A percentile compares a stretch with the other conserved stretches of the same genome.
phyloP scores from a whole-genome alignment of 2,797 vertebrate species.

The Nannoperca obscura region DNA sequence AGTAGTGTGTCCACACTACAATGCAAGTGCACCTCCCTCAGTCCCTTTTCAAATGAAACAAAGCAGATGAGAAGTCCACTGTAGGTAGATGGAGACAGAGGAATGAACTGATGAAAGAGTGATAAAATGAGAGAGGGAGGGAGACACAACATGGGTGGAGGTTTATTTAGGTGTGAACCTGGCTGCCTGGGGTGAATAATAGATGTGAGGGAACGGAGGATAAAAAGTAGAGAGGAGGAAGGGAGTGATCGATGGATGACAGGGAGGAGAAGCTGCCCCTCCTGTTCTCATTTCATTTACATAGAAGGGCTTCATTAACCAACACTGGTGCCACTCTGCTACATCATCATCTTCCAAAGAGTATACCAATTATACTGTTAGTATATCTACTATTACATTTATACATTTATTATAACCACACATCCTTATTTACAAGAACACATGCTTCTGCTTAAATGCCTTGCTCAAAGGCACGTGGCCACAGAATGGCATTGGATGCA shows the following conservation, averaged over 20 bases:
- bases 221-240: conserved; percentile 53
- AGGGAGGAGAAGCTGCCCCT: conserved; percentile 36
- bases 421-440: conserved; percentile 42
- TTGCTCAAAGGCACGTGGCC: background rate
- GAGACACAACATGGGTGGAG: conserved; percentile 29
- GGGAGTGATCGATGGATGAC: conserved; percentile 41
- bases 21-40: background rate
- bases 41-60: background rate
- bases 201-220: conserved; percentile 69
- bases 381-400: too few relatives aligned
- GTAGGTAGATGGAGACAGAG: conserved; percentile 9
- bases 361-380: too few relatives aligned
- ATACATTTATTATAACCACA: conserved; percentile 6
- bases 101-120: background rate
- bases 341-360: too few relatives aligned
- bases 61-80: background rate
- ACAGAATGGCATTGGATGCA: background rate
- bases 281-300: conserved; percentile 38
- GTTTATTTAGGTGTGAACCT: conserved; percentile 67
- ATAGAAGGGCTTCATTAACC: background rate
- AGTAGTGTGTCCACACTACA: background rate
- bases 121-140: background rate
- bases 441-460: too few relatives aligned
- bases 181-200: conserved; percentile 76
- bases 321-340: too few relatives aligned